Evolutionary conservation across 2,797 vertebrate species (phyloP).

Genomic region (Malacoraja senta): DNA sequence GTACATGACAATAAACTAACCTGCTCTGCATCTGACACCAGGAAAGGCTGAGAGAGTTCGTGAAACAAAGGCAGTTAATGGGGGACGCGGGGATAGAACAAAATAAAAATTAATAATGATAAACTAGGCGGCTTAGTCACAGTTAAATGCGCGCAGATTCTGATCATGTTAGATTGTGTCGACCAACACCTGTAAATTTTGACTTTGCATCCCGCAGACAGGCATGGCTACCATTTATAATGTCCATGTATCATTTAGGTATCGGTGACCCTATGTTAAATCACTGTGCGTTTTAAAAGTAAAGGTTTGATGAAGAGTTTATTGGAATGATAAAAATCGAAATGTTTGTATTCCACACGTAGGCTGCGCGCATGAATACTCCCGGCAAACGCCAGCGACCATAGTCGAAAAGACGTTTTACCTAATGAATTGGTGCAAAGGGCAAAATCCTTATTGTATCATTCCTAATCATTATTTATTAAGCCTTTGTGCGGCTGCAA

Average conservation of each 20-base stretch:
- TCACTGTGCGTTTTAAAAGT: background rate
- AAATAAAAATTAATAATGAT: background rate
- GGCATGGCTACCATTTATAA: background rate
- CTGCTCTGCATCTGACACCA: background rate
- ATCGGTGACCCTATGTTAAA: background rate
- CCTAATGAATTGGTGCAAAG: conserved; percentile 28
- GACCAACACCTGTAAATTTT: background rate
- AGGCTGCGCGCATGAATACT: background rate
- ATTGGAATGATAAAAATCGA: conserved; percentile 21
- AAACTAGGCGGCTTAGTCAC: background rate
- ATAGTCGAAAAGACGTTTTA: background rate
- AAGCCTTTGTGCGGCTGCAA: background rate
- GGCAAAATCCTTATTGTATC: background rate
- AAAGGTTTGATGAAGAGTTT: background rate
- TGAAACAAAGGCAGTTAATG: background rate
- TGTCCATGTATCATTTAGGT: background rate
- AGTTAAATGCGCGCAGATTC: background rate
- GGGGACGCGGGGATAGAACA: background rate
- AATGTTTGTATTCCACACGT: conserved; percentile 33
- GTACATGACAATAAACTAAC: no score
- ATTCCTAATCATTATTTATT: background rate
- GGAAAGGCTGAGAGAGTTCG: background rate
- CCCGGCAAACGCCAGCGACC: background rate
- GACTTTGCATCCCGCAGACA: background rate
- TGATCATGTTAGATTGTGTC: background rate